phyloP scores from a whole-genome alignment of 2,888 invertebrate genomes.

The Malachius bipustulatus region DNA sequence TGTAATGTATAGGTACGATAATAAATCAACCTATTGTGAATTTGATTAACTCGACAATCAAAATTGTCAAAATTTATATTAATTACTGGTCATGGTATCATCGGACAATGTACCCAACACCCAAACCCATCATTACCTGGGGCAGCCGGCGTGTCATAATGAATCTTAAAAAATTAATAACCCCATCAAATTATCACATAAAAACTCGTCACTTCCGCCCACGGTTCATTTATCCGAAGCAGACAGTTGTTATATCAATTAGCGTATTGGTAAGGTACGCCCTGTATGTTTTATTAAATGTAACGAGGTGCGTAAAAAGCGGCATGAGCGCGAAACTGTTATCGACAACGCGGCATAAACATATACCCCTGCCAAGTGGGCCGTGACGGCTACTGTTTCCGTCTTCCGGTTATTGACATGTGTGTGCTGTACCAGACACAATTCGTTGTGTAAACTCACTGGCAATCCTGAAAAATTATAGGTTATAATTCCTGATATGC shows the following conservation, averaged over 20 bases:
- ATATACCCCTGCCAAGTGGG: slow-evolving; percentile 1
- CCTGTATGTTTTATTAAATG: slow-evolving; percentile 28
- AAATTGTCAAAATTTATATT: too few species aligned
- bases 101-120: too few species aligned
- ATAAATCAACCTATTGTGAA: too few species aligned
- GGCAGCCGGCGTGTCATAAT: too few species aligned
- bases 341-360: not conserved
- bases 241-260: slow-evolving; percentile 1
- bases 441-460: too few species aligned
- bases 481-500: too few species aligned
- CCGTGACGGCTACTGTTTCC: slow-evolving; percentile 3
- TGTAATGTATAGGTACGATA: too few species aligned
- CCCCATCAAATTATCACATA: slow-evolving; percentile 1
- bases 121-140: too few species aligned
- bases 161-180: slow-evolving; percentile 1
- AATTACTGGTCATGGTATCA: too few species aligned
- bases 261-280: slow-evolving; percentile 3
- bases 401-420: slow-evolving; percentile 2
- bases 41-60: too few species aligned
- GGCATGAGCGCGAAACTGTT: slow-evolving; percentile 9
- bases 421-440: slow-evolving; percentile 1
- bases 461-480: too few species aligned
- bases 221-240: slow-evolving; percentile 1
- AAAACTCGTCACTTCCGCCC: not conserved
- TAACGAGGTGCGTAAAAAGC: slow-evolving; percentile 27